A percentile compares a stretch with the other conserved stretches of the same genome.
Conservation (phyloP, 2,888 invertebrate species). For the Ypsolopha scabrella region DNA sequence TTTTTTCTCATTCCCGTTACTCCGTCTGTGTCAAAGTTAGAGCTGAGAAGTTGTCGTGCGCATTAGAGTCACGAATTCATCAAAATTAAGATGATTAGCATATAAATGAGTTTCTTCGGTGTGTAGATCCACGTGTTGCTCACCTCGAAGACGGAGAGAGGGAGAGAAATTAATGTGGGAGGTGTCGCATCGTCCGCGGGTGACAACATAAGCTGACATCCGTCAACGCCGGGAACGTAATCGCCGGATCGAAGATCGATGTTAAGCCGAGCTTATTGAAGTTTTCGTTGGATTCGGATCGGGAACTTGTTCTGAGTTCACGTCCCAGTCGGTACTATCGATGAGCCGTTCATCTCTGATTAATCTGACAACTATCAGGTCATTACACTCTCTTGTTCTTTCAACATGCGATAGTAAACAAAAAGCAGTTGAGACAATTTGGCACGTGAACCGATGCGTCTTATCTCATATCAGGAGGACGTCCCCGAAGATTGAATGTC, state of each 20-base stretch:
- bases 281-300: slow-evolving; percentile 49
- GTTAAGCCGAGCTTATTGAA: slow-evolving; percentile 64
- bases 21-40: neutral
- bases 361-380: slow-evolving; percentile 50
- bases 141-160: slow-evolving; percentile 24
- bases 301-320: slow-evolving; percentile 39
- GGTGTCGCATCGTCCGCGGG: slow-evolving; percentile 42
- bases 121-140: slow-evolving; percentile 67
- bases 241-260: slow-evolving; percentile 64
- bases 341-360: slow-evolving; percentile 39
- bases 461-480: slow-evolving; percentile 18
- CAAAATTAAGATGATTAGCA: slow-evolving; percentile 64
- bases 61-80: slow-evolving; percentile 60
- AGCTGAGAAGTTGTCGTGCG: slow-evolving; percentile 11
- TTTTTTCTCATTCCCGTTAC: neutral
- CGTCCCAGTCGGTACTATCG: slow-evolving; percentile 30
- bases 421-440: slow-evolving; percentile 14
- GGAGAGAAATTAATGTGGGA: slow-evolving; percentile 61
- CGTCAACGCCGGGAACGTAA: slow-evolving; percentile 63
- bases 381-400: slow-evolving; percentile 21
- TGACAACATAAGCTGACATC: slow-evolving; percentile 68
- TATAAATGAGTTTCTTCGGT: slow-evolving; percentile 66
- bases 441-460: slow-evolving; percentile 18
- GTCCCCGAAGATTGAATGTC: slow-evolving; percentile 17
- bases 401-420: neutral